Evolutionary conservation across 2,888 invertebrate genomes (phyloP), one percentile per base, ranked within the genome.

Genomic region (Sturmia bella): DNA sequence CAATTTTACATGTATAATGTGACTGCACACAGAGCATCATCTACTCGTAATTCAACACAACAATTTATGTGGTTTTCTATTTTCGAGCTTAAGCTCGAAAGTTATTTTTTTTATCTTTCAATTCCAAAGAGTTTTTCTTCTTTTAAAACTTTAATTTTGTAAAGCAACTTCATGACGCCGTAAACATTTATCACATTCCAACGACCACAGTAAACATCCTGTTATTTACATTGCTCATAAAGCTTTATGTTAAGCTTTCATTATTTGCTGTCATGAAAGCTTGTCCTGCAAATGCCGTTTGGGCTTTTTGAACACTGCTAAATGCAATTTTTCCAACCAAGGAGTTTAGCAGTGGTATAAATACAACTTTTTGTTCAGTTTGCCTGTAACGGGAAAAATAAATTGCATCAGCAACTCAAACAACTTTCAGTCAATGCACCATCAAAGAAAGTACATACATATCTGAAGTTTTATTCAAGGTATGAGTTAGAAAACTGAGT

Each of bases 161-260:
- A 45, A 0, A 52, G 19, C 17, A 52, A 13, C 61, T 41, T 27
- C 9, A 45, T 19, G 24, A n/a, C 7, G 3, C 13, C 5, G 52
- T 27, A 27, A 54, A 32, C n/a, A 9, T 21, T 50, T 41, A 27
- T 27, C 3, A 3, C 3, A 27, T 27, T 27, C 27, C 27, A 32
- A 32, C 32, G 32, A 32, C 32, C 9, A 9, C 41, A 37, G 57
- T 52, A 32, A n/a, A 48, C 11, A 43, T 66, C 5, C 27, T 69
- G 76, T 69, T 76, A 52, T 69, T 76, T 45, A 76, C 76, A 76
- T 32, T 57, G 15, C 41, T 43, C 4, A 2, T 7, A 54, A 68
- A 69, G 76, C 76, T 76, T 54, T 63, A 11, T 50, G 52, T 45
- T 54, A 76, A 45, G 39, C 59, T n/a, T n/a, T n/a, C n/a, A n/a